Conservation (phyloP, 2,797 vertebrate species). For the Fratercula arctica region DNA sequence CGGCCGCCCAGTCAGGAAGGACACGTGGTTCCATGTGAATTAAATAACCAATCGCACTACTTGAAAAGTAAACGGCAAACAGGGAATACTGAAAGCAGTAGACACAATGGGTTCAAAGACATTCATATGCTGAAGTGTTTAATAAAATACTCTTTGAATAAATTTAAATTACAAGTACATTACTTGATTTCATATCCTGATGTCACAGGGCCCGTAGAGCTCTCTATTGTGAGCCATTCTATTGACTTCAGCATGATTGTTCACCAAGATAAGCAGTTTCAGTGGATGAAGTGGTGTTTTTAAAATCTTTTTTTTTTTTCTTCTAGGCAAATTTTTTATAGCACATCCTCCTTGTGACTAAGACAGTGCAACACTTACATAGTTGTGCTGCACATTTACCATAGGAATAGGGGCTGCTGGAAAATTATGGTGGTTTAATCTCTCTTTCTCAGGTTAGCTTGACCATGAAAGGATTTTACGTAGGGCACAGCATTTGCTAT, state of each 20-base stretch:
- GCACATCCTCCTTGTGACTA: background rate
- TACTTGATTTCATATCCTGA: constrained; percentile 47
- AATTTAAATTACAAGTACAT: constrained; percentile 52
- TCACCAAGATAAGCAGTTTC: constrained; percentile 49
- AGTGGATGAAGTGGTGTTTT: background rate
- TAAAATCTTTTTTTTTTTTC: background rate
- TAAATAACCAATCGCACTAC: background rate
- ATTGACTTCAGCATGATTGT: constrained; percentile 29
- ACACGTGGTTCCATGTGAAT: background rate
- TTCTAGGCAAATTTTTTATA: background rate
- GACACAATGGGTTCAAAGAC: constrained; percentile 43
- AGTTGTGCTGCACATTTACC: background rate
- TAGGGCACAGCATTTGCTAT: background rate
- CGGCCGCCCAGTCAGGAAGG: background rate
- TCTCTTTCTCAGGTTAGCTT: background rate
- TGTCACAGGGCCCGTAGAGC: constrained; percentile 37
- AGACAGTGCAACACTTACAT: background rate
- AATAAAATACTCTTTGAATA: constrained; percentile 58
- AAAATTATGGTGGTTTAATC: background rate
- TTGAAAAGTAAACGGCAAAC: constrained; percentile 33
- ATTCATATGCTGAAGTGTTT: constrained; percentile 32
- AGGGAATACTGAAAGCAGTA: constrained; percentile 33
- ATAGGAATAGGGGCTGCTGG: background rate
- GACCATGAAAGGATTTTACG: background rate
- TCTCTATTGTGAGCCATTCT: constrained; percentile 26